Conservation (phyloP, 2,888 invertebrate genomes). For the Bugula neritina region DNA sequence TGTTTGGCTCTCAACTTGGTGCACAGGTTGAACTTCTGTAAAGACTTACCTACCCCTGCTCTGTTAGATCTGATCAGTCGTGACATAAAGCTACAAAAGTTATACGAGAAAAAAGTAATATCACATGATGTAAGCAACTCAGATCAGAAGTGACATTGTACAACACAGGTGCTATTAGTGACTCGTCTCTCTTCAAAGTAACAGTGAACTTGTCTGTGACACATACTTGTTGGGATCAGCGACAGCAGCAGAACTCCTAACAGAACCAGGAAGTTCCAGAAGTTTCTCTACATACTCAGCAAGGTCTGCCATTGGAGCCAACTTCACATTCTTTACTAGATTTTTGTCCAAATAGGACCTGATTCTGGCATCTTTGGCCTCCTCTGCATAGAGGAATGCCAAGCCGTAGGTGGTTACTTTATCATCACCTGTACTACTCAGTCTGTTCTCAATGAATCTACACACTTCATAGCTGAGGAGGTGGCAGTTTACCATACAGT, state of each 20-base stretch:
- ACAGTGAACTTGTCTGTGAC: too few species aligned
- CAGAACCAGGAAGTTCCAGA: not conserved
- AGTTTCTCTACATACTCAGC: not conserved
- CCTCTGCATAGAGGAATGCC: slow-evolving; percentile 20
- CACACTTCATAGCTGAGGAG: slow-evolving; percentile 38
- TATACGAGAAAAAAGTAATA: too few species aligned
- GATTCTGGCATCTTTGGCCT: slow-evolving; percentile 6
- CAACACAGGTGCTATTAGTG: too few species aligned
- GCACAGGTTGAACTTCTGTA: slow-evolving; percentile 12
- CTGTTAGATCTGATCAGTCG: not conserved
- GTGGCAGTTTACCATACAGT: slow-evolving; percentile 40
- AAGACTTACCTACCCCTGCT: slow-evolving; percentile 20
- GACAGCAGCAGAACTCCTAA: not conserved
- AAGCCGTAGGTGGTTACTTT: slow-evolving; percentile 1
- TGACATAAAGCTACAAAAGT: not conserved
- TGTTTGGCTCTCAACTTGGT: not conserved
- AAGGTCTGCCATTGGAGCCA: not conserved
- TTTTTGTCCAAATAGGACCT: slow-evolving; percentile 10
- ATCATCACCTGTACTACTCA: slow-evolving; percentile 14
- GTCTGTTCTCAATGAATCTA: slow-evolving; percentile 26
- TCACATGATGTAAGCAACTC: too few species aligned
- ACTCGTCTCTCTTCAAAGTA: too few species aligned
- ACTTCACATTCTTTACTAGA: not conserved
- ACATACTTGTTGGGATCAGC: slow-evolving; percentile 16
- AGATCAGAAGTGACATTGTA: too few species aligned